Base-by-base conservation (phyloP, 2,113 vertebrate species). In the Seriola quinqueradiata region DNA sequence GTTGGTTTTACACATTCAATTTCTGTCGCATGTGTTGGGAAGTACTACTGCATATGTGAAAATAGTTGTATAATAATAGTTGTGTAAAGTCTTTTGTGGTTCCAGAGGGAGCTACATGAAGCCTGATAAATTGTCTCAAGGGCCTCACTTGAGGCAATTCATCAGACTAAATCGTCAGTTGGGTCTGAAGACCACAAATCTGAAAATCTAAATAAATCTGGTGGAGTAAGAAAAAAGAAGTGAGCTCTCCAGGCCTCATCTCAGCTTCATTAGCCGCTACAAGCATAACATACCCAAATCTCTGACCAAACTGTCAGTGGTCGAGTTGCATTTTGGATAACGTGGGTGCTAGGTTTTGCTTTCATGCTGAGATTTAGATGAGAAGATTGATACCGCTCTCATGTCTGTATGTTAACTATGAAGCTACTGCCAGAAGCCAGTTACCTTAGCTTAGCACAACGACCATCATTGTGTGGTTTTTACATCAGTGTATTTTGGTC, bases 51-150 rank as follows among this genome's bases (percentile, higher is more conserved):
- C 66, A 70, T 36, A 57, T 32, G 57, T 38, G 38, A 61, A 10
- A 38, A 63, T 38, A 59, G 68, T 80, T 80, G 32, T 38, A 28
- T 28, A 28, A 2, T 28, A 28, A 28, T 28, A 28, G 28, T 28
- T 28, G 28, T 28, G 36, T 70, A 21, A 14, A 32, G 21, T 5
- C n/a, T 54, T 72, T 60, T 50, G 42, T 40, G 34, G 12, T 46
- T 71, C 42, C 76, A 58, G 9, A 36, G 42, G 13, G 54, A 59
- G 28, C 70, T 60, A 59, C 3, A 13, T 59, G 34, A 34, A 67
- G 60, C 63, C 52, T 74, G 50, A 82, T 66, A 50, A 75, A 28
- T 9, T 58, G 21, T 61, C 63, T 65, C 23, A 28, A 73, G 25
- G 25, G 67, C 21, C 11, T 55, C 57, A 77, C 42, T 32, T 38